Conservation (phyloP, 2,113 vertebrate genomes). For the Etia nguti region DNA sequence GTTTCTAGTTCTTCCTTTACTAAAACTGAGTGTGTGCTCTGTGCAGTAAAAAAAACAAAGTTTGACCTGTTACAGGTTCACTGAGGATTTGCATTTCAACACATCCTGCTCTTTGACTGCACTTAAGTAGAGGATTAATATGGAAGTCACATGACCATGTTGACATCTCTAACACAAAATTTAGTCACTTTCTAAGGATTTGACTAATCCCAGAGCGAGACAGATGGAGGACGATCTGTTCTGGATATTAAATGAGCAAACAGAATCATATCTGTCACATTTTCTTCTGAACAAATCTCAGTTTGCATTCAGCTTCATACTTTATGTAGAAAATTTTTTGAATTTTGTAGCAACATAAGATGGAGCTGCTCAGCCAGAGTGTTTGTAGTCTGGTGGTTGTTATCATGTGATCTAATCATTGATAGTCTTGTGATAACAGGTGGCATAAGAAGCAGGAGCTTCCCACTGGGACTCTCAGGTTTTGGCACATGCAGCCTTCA, state of each 20-base stretch:
- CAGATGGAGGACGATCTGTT: conserved; percentile 6
- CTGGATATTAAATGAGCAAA: neutral
- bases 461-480: neutral
- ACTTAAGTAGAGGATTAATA: neutral
- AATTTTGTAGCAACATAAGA: neutral
- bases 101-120: neutral
- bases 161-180: neutral
- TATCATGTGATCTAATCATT: neutral
- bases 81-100: neutral
- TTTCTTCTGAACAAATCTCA: neutral
- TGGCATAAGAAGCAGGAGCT: neutral
- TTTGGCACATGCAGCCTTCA: neutral
- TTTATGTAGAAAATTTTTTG: accelerated
- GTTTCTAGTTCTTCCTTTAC: neutral
- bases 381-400: neutral
- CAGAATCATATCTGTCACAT: neutral
- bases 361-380: neutral
- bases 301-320: neutral
- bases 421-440: neutral
- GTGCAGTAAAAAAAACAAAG: neutral
- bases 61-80: neutral
- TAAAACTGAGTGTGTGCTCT: neutral
- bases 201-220: neutral
- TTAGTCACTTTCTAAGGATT: neutral
- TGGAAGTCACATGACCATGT: neutral